Evolutionary conservation across 2,113 vertebrate genomes (phyloP).

Genomic region (Xiphophorus hellerii): DNA sequence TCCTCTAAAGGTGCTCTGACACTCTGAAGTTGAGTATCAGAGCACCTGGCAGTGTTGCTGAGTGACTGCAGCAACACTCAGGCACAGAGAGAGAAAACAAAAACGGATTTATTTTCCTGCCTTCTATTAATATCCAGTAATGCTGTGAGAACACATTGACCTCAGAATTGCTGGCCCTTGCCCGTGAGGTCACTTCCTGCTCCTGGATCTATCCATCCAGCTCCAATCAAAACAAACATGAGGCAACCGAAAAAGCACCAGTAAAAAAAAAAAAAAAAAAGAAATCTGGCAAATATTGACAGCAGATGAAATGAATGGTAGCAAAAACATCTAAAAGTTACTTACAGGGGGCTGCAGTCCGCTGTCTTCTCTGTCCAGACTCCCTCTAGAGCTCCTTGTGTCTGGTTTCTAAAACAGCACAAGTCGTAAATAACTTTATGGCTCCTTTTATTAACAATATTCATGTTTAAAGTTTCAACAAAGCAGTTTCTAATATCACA

Average conservation of each 20-base stretch:
- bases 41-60: no score
- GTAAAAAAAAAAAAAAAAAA: no score
- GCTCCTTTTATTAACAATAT: background rate
- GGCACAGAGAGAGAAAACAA: background rate
- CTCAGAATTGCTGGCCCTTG: constrained; percentile 44
- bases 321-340: constrained; percentile 22
- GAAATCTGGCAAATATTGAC: background rate
- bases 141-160: constrained; percentile 71
- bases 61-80: background rate
- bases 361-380: constrained; percentile 91
- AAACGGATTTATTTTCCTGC: background rate
- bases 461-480: background rate
- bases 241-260: constrained; percentile 1
- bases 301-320: background rate
- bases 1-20: background rate
- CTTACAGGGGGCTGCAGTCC: constrained; percentile 89
- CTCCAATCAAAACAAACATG: constrained; percentile 59
- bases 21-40: background rate
- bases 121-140: constrained; percentile 53
- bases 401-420: constrained; percentile 89
- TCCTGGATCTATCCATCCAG: constrained; percentile 45
- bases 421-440: constrained; percentile 8
- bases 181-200: constrained; percentile 66
- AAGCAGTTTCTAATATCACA: background rate
- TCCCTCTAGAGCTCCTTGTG: constrained; percentile 90